Evolutionary conservation across 1,140 invertebrate genomes (phyloP).

Genomic region (Melitaea cinxia): DNA sequence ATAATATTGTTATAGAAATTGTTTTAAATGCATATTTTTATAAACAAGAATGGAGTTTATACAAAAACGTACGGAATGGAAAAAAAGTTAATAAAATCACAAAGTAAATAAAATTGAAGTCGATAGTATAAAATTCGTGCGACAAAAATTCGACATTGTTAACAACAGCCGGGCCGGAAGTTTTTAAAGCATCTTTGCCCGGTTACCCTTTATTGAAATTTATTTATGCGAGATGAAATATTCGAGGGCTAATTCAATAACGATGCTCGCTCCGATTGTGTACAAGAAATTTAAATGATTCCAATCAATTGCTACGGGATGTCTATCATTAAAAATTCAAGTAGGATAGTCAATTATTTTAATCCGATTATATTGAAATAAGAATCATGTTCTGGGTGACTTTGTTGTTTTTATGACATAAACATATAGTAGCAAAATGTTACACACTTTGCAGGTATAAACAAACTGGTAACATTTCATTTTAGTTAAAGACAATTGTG

Average conservation of each 20-base stretch:
- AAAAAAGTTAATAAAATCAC: constrained; percentile 47
- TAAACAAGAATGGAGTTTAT: no score
- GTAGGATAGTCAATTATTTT: constrained; percentile 65
- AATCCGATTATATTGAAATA: constrained; percentile 8
- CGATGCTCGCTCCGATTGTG: constrained; percentile 55
- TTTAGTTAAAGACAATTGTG: no score
- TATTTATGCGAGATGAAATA: constrained; percentile 66
- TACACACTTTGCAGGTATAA: no score
- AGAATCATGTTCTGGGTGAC: constrained; percentile 40
- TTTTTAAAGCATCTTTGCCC: constrained; percentile 48
- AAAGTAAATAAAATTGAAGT: constrained; percentile 1
- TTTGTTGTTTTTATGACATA: constrained; percentile 36
- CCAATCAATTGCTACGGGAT: constrained; percentile 65
- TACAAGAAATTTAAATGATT: constrained; percentile 73
- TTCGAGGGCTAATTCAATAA: constrained; percentile 68
- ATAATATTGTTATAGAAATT: no score
- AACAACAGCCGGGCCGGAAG: constrained; percentile 35
- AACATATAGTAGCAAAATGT: no score
- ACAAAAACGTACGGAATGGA: no score
- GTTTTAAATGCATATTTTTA: no score
- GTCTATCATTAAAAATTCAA: constrained; percentile 73
- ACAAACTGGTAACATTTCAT: no score
- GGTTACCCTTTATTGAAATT: constrained; percentile 53
- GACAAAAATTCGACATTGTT: constrained; percentile 33
- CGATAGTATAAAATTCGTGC: constrained; percentile 20